Conservation (phyloP, 2,888 invertebrate genomes). For the Frankliniella fusca region DNA sequence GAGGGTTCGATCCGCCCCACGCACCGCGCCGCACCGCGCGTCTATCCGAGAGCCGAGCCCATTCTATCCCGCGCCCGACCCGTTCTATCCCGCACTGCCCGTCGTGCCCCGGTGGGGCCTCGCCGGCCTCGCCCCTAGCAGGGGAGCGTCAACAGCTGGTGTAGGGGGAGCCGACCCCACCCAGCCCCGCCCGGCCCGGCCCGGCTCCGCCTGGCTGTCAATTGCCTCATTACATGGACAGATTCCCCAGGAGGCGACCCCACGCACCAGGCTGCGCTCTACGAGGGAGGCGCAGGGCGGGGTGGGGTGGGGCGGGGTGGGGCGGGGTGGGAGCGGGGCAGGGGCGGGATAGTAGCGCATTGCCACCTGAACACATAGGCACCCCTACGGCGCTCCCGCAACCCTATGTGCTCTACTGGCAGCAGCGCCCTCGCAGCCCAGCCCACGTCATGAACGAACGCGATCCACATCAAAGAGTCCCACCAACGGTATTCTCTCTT, state of each 20-base stretch:
- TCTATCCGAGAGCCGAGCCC: not conserved
- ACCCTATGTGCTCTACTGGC: not conserved
- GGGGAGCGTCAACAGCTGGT: slow-evolving; percentile 25
- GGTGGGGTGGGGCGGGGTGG: not conserved
- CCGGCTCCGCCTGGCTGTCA: not conserved
- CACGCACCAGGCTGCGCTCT: not conserved
- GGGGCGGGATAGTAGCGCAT: not conserved
- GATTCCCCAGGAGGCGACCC: slow-evolving; percentile 23
- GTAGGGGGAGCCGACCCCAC: not conserved
- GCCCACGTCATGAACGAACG: not conserved
- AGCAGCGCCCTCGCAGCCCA: not conserved
- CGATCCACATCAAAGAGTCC: slow-evolving; percentile 16
- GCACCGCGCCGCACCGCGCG: not conserved
- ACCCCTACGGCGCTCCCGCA: not conserved
- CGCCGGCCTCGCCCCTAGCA: not conserved
- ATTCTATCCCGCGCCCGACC: not conserved
- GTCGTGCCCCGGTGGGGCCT: not conserved
- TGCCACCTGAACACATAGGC: slow-evolving; percentile 26
- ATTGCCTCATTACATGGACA: slow-evolving; percentile 26
- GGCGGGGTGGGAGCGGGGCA: not conserved
- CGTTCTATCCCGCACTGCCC: not conserved
- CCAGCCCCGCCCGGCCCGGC: not conserved
- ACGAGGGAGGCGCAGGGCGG: not conserved
- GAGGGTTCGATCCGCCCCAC: not conserved
- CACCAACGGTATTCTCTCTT: no score